phyloP scores from a whole-genome alignment of 2,113 vertebrate genomes.

The Charadrius vociferus region DNA sequence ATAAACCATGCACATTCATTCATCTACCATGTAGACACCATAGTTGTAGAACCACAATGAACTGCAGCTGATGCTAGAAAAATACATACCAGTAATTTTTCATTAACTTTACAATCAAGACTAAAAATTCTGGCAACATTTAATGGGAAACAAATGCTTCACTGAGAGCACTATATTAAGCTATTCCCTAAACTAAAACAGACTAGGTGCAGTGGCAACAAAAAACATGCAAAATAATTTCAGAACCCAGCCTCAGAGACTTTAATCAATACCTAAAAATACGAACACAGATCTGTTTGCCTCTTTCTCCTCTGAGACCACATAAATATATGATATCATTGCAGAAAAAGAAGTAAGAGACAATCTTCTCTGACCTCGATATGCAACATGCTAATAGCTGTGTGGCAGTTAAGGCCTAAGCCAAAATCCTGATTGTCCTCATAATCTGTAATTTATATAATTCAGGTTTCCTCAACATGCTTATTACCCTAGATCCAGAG shows the following conservation, averaged over 20 bases:
- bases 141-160: slow-evolving; percentile 3
- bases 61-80: neutral
- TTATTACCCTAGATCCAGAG: neutral
- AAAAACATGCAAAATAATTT: neutral
- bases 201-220: neutral
- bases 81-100: neutral
- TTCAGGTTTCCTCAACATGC: neutral
- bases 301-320: neutral
- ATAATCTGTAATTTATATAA: neutral
- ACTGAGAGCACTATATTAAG: neutral
- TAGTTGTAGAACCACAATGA: neutral
- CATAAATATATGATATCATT: neutral
- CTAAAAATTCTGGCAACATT: neutral
- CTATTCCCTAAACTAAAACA: neutral
- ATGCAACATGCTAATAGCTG: neutral
- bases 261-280: neutral
- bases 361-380: neutral
- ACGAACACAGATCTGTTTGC: neutral
- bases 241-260: neutral
- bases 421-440: neutral
- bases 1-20: neutral
- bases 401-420: neutral
- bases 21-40: neutral
- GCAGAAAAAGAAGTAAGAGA: neutral
- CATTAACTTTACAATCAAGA: neutral